phyloP scores from a whole-genome alignment of 2,113 vertebrate genomes.

The Oryzias celebensis region DNA sequence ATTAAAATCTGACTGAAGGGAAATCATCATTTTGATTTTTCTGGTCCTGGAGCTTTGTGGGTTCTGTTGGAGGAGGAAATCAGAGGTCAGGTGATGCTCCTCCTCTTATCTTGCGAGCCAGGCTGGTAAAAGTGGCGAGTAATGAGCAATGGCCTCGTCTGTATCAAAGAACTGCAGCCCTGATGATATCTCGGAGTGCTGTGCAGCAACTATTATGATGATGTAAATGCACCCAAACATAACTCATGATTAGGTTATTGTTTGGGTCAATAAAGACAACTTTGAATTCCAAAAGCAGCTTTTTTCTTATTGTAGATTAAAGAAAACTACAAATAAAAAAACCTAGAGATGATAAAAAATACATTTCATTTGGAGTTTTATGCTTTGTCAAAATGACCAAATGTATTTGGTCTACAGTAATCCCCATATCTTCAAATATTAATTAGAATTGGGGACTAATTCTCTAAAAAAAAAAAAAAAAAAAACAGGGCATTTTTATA shows the following conservation, averaged over 20 bases:
- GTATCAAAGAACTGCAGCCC: slow-evolving; percentile 63
- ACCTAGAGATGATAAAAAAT: slow-evolving; percentile 36
- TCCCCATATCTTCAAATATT: slow-evolving; percentile 17
- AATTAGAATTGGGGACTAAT: not conserved
- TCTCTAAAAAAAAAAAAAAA: not conserved
- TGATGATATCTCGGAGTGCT: slow-evolving; percentile 57
- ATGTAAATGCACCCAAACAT: slow-evolving; percentile 16
- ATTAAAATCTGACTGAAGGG: slow-evolving; percentile 1
- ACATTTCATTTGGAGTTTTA: slow-evolving; percentile 46
- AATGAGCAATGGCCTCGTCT: slow-evolving; percentile 66
- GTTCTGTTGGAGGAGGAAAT: slow-evolving; percentile 47
- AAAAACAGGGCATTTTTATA: slow-evolving; percentile 1
- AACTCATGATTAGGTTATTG: not conserved
- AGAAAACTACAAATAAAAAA: too few relatives aligned
- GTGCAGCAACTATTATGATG: slow-evolving; percentile 22
- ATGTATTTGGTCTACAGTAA: slow-evolving; percentile 31
- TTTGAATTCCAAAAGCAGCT: too few relatives aligned
- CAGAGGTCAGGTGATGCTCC: slow-evolving; percentile 61
- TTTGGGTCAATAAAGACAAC: too few relatives aligned
- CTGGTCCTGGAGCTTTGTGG: slow-evolving; percentile 14
- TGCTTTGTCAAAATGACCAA: slow-evolving; percentile 16
- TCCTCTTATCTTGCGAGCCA: slow-evolving; percentile 67
- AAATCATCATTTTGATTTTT: slow-evolving; percentile 41
- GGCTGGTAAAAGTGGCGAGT: slow-evolving; percentile 46
- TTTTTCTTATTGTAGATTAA: too few relatives aligned